Evolutionary conservation across 1,140 invertebrate genomes (phyloP).

Genomic region (Trigoniulus corallinus): DNA sequence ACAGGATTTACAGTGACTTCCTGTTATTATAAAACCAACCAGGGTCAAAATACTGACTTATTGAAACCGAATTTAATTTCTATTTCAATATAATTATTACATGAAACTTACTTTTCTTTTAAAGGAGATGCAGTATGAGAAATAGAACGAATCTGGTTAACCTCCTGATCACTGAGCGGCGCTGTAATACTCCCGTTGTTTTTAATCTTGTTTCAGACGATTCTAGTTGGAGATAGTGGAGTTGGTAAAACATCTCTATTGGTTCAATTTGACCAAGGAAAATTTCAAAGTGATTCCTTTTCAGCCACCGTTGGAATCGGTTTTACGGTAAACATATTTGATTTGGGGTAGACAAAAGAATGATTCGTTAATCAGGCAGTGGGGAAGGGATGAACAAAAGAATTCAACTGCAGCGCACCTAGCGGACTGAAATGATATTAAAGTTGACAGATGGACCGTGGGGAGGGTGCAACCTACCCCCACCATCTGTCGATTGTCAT

Average conservation of each 20-base stretch:
- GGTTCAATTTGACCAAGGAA: conserved; percentile 73
- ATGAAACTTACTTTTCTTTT: background rate
- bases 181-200: background rate
- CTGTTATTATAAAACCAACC: background rate
- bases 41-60: background rate
- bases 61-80: background rate
- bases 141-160: background rate
- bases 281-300: conserved; percentile 65
- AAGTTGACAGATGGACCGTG: too few relatives aligned
- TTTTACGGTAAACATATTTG: conserved; percentile 55
- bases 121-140: background rate
- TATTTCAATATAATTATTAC: background rate
- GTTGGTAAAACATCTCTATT: conserved; percentile 75
- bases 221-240: conserved; percentile 70
- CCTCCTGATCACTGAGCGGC: background rate
- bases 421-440: too few relatives aligned
- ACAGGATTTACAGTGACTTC: too few relatives aligned
- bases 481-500: too few relatives aligned
- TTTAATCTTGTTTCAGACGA: conserved; percentile 43
- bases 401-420: too few relatives aligned
- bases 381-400: too few relatives aligned
- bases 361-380: too few relatives aligned
- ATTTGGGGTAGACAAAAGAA: too few relatives aligned
- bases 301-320: conserved; percentile 79
- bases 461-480: too few relatives aligned